Evolutionary conservation across 2,797 vertebrate genomes (phyloP).

Genomic region (Phrynocephalus guinanensis): DNA sequence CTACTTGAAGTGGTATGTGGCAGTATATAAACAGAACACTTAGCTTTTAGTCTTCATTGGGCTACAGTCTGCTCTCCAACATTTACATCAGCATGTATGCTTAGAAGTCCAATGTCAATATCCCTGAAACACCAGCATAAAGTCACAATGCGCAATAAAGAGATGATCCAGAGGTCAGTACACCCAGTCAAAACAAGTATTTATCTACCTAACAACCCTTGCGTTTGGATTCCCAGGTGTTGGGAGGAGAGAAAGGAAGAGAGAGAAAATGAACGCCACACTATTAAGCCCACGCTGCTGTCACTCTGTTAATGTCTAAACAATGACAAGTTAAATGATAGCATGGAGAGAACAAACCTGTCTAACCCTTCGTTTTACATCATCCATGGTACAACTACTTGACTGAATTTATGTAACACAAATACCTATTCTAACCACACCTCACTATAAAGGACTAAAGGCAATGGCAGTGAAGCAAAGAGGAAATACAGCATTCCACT

Average conservation of each 20-base stretch:
- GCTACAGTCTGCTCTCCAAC: not conserved
- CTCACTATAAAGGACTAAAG: not conserved
- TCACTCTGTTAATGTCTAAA: not conserved
- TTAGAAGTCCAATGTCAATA: not conserved
- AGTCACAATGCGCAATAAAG: conserved; percentile 14
- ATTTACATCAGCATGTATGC: not conserved
- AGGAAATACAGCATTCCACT: conserved; percentile 56
- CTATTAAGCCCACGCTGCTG: not conserved
- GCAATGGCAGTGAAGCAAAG: conserved; percentile 51
- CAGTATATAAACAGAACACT: too few species aligned
- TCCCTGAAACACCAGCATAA: conserved; percentile 18
- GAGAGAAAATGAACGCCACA: not conserved
- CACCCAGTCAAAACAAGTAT: conserved; percentile 1
- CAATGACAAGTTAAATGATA: not conserved
- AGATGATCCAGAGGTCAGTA: not conserved
- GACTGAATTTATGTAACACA: conserved; percentile 35
- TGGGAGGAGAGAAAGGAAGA: too few species aligned
- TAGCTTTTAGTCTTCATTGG: not conserved
- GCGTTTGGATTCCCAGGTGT: not conserved
- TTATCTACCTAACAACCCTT: not conserved
- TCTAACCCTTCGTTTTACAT: not conserved
- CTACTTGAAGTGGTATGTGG: too few species aligned
- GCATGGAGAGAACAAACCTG: not conserved
- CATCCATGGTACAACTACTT: not conserved
- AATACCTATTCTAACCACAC: conserved; percentile 2